Percentiles rank a stretch among this genome's conserved stretches.
Conservation (phyloP, 1,140 invertebrate genomes). For the Papilio polytes region DNA sequence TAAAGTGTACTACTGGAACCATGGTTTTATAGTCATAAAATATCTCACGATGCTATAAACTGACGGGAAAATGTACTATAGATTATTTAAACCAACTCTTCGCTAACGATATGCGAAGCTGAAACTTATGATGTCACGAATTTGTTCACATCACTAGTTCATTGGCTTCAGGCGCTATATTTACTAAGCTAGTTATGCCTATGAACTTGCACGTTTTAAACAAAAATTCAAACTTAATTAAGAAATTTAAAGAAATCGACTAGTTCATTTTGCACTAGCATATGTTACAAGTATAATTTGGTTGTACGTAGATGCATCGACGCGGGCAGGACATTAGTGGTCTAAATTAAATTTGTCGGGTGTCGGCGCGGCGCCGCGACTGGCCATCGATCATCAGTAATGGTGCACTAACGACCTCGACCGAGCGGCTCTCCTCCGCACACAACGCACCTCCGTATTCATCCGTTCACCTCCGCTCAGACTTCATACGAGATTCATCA, state of each 20-base stretch:
- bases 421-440: conserved; percentile 49
- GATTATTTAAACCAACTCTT: neutral
- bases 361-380: conserved; percentile 66
- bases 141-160: no score
- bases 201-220: no score
- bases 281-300: conserved; percentile 48
- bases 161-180: no score
- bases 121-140: neutral
- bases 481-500: no score
- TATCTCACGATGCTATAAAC: neutral
- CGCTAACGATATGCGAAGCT: neutral
- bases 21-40: neutral
- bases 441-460: neutral
- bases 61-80: neutral
- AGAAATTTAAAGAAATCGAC: no score
- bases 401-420: conserved; percentile 72
- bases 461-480: neutral
- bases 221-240: no score
- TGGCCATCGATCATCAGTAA: conserved; percentile 77
- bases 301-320: conserved; percentile 45
- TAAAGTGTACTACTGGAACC: neutral
- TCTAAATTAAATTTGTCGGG: conserved; percentile 81
- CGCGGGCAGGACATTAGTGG: conserved; percentile 58
- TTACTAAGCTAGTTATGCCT: no score
- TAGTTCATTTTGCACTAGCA: neutral